Evolutionary conservation across 1,140 invertebrate genomes (phyloP), one percentile per base, ranked within the genome.

Genomic region (Drosophila pseudoobscura): DNA sequence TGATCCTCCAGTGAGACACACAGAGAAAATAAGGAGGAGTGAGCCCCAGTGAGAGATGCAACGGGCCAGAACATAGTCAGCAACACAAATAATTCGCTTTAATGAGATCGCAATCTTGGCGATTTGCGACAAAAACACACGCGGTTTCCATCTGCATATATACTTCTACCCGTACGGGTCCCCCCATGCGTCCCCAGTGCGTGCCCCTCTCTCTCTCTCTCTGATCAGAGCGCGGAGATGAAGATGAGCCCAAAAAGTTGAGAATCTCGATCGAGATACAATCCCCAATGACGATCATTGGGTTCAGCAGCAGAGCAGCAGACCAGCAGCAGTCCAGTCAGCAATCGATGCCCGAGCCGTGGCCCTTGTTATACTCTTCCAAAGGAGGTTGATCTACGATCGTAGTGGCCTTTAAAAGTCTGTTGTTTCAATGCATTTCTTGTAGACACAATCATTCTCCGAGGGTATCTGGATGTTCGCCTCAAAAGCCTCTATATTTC

Each of bases 41-140:
- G 53, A 54, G 59, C 62, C 13, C 63, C 70, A 88, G 62, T 66
- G 78, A 88, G 78, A 79, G 68, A 70, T 76, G 78, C 84, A 79
- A 87, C 75, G 75, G 75, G 66, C 66, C 55, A 49, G 64, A 83
- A 88, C 84, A 88, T 87, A 88, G 80, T 74, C 83, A 88, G 79
- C 83, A 69, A 88, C 83, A 88, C 85, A 88, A 88, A 88, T 88
- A 88, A 88, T 89, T 88, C 84, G 83, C 84, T 82, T 88, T 88
- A 88, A 88, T 88, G 83, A 88, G 83, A 88, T 88, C 84, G 75
- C 83, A 88, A 88, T 88, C 83, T 83, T 29, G 61, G 63, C 83
- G 83, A 88, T 88, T 85, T 84, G 76, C 79, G 79, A 83, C 80
- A 84, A 83, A 84, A 85, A 80, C 76, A 80, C 80, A 84, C 65